phyloP scores from a whole-genome alignment of 2,888 invertebrate species.

The Prosopocoilus inquinatus region DNA sequence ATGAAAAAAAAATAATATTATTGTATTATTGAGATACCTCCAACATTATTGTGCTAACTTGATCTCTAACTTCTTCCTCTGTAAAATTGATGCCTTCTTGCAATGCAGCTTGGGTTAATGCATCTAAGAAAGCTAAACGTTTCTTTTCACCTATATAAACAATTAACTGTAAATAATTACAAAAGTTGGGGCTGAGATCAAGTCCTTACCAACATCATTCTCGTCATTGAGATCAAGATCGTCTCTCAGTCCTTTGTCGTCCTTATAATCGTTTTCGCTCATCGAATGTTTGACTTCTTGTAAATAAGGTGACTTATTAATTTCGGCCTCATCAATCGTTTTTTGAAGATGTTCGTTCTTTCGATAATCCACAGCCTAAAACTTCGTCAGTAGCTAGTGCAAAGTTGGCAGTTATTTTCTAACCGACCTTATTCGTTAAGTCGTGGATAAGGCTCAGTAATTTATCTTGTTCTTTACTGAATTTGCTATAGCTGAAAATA shows the following conservation, averaged over 20 bases:
- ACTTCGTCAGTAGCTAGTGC: not conserved
- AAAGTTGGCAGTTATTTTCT: too few relatives aligned
- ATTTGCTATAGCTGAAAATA: constrained; percentile 52
- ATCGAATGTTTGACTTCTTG: constrained; percentile 6
- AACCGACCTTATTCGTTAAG: constrained; percentile 49
- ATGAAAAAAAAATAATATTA: too few relatives aligned
- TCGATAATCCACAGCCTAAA: constrained; percentile 66
- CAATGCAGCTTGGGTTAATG: constrained; percentile 71
- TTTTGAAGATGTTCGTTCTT: constrained; percentile 71
- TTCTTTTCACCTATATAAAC: constrained; percentile 64
- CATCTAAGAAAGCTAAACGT: constrained; percentile 83
- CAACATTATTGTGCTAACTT: constrained; percentile 85
- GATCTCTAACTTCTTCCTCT: constrained; percentile 78
- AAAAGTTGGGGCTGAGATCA: not conserved
- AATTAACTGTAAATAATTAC: not conserved
- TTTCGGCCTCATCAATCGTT: constrained; percentile 5
- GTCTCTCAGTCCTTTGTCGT: constrained; percentile 64
- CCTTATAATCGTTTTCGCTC: constrained; percentile 19
- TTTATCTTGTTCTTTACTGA: constrained; percentile 49
- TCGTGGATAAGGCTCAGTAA: constrained; percentile 53
- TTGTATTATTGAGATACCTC: constrained; percentile 64
- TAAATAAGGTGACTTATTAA: not conserved
- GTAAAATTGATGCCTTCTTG: constrained; percentile 69
- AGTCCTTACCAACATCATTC: constrained; percentile 63
- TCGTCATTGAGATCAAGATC: constrained; percentile 76